phyloP scores from a whole-genome alignment of 92 coral and sea anemone genomes.

The Umimayanthus kanabou region DNA sequence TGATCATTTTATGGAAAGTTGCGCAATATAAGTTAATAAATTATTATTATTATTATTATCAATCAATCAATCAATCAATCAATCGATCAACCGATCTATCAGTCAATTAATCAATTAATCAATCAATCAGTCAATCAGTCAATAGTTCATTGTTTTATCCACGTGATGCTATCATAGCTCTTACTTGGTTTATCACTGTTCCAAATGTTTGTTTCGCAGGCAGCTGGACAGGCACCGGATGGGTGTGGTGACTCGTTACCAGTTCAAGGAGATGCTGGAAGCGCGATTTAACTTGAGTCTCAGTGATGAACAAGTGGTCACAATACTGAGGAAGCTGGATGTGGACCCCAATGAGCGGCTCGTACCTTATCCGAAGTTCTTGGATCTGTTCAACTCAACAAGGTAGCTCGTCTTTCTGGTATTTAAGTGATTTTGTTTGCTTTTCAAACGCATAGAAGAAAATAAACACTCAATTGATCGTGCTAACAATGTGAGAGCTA shows the following conservation, averaged over 20 bases:
- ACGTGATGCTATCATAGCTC: neutral
- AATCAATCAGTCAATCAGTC: neutral
- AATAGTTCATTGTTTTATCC: neutral
- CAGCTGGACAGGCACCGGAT: constrained; percentile 78
- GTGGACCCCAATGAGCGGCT: constrained; percentile 57
- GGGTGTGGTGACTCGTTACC: constrained; percentile 75
- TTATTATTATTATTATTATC: no score
- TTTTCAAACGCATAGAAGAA: no score
- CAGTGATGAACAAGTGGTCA: constrained; percentile 56
- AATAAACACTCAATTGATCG: no score
- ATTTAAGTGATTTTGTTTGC: no score
- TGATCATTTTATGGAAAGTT: no score
- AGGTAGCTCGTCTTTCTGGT: constrained; percentile 43
- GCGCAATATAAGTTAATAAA: no score
- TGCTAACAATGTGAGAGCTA: no score
- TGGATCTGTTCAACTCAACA: constrained; percentile 64
- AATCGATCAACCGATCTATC: neutral
- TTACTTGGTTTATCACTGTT: neutral
- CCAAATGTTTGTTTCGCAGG: constrained; percentile 34
- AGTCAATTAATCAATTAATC: neutral
- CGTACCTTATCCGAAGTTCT: constrained; percentile 67
- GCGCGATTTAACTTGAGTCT: constrained; percentile 66
- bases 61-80: neutral
- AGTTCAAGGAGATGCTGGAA: constrained; percentile 76
- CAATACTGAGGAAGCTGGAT: constrained; percentile 52